Evolutionary conservation across 2,797 vertebrate species (phyloP).

Genomic region (Remorina albescens): DNA sequence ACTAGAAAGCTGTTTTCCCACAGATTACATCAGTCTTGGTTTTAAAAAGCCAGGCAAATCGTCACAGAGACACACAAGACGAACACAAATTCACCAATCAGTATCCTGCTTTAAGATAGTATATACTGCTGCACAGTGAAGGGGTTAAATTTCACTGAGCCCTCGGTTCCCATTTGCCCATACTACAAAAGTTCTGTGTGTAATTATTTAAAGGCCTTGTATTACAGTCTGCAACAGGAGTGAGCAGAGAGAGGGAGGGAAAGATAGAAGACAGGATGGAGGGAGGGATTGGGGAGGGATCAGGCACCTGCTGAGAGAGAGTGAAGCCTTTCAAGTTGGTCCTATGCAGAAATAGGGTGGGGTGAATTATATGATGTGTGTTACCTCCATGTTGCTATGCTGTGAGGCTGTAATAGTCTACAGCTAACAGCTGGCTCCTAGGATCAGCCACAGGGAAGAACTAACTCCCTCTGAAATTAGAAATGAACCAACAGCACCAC

Average conservation of each 20-base stretch:
- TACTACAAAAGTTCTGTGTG: slow-evolving; percentile 68
- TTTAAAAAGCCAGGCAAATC: slow-evolving; percentile 53
- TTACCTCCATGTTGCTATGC: slow-evolving; percentile 59
- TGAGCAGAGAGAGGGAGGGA: slow-evolving; percentile 21
- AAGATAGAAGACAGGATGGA: slow-evolving; percentile 24
- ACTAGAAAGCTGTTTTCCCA: slow-evolving; percentile 66
- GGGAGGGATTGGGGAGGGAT: slow-evolving; percentile 46
- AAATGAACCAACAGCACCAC: slow-evolving; percentile 58
- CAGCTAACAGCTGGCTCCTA: slow-evolving; percentile 66
- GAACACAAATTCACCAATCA: slow-evolving; percentile 45
- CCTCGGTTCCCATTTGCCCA: slow-evolving; percentile 43
- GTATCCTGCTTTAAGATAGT: slow-evolving; percentile 32
- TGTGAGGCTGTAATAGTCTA: slow-evolving; percentile 59
- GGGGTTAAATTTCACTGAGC: slow-evolving; percentile 66
- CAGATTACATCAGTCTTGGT: slow-evolving; percentile 72
- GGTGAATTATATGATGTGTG: slow-evolving; percentile 45
- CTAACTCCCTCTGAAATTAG: slow-evolving; percentile 67
- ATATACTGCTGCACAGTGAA: slow-evolving; percentile 35
- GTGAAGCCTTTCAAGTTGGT: slow-evolving; percentile 70
- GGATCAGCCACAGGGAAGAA: slow-evolving; percentile 70
- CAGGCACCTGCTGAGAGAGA: slow-evolving; percentile 60
- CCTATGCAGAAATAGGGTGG: slow-evolving; percentile 43
- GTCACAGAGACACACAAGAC: slow-evolving; percentile 39
- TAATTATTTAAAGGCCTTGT: slow-evolving; percentile 78
- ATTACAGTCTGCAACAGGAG: slow-evolving; percentile 57